Conservation (phyloP, 2,113 vertebrate species). For the Cromileptes altivelis region DNA sequence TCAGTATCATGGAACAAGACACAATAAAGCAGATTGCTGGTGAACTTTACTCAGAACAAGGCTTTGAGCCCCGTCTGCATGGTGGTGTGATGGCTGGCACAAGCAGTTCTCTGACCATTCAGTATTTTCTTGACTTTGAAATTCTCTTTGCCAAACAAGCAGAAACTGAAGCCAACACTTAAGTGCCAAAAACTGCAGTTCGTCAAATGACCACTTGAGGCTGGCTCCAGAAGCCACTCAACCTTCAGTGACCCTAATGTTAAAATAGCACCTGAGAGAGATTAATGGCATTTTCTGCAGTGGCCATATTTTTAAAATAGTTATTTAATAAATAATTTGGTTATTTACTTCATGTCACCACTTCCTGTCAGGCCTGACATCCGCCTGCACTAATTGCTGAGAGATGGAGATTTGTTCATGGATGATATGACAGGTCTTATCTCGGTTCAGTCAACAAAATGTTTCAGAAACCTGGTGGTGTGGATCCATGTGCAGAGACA, state of each 20-base stretch:
- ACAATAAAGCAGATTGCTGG: too few relatives aligned
- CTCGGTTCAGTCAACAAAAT: not conserved
- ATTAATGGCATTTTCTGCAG: not conserved
- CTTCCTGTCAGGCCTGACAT: constrained; percentile 9
- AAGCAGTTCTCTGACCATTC: too few relatives aligned
- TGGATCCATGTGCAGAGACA: not conserved
- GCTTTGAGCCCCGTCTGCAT: too few relatives aligned
- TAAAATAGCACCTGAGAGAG: not conserved
- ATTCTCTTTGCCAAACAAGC: too few relatives aligned
- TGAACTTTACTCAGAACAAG: too few relatives aligned
- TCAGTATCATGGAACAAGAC: too few relatives aligned
- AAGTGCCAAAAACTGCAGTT: not conserved
- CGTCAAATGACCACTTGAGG: too few relatives aligned
- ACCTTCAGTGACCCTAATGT: too few relatives aligned
- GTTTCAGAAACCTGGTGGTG: not conserved
- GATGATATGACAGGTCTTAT: not conserved
- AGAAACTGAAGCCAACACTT: too few relatives aligned
- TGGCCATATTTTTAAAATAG: not conserved
- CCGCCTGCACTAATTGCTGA: not conserved
- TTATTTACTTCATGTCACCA: not conserved
- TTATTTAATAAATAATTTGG: not conserved
- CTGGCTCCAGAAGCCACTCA: too few relatives aligned
- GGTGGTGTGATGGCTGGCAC: too few relatives aligned
- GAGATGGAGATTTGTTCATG: not conserved
- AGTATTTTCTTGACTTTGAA: too few relatives aligned